Base-by-base conservation (phyloP, 1,140 invertebrate genomes). In the Tribolium castaneum region DNA sequence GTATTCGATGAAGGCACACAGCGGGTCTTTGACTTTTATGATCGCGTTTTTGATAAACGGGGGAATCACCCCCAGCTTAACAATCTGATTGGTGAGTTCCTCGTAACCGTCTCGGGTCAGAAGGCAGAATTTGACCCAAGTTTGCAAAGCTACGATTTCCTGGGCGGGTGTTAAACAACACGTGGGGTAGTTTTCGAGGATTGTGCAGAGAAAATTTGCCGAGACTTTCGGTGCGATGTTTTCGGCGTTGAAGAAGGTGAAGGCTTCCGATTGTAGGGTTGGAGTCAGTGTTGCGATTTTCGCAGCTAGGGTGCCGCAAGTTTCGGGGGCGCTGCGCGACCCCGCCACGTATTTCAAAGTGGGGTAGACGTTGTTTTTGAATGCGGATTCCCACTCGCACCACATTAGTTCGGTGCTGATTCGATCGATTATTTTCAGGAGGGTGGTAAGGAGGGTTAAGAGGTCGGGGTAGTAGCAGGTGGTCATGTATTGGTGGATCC, bases 401-500 rank as follows among this genome's bases (percentile, higher is more conserved):
- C 84, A 85, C 14, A 76, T 76, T n/a, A 82, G 80, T 6, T 80
- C 50, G 34, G 80, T 77, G 14, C 71, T 75, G 12, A 82, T 80
- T 71, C 79, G 79, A 34, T 81, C 79, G 7, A 85, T 50, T 6
- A 81, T 52, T 12, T 12, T 71, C 25, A 81, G 13, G 7, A 86
- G 52, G 10, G 81, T 75, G 12, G 82, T 81, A 6, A 85, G 72
- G 1, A 83, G 50, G 12, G 34, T n/a, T 16, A 77, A 76, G 12
- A 86, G 45, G 50, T 86, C 85, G 1, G 59, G 49, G n/a, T 80
- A 77, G 56, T 82, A 77, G 62, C 85, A 86, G 4, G 62, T 54
- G n/a, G 76, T 66, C 62, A 83, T 52, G 71, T 86, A 86, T 66
- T 81, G 78, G 9, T 51, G 35, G 2, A 85, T 51, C 85, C 85